Evolutionary conservation across 2,797 vertebrate genomes (phyloP), one percentile per base, ranked within the genome.

Genomic region (Odontamblyopus lacepedii): DNA sequence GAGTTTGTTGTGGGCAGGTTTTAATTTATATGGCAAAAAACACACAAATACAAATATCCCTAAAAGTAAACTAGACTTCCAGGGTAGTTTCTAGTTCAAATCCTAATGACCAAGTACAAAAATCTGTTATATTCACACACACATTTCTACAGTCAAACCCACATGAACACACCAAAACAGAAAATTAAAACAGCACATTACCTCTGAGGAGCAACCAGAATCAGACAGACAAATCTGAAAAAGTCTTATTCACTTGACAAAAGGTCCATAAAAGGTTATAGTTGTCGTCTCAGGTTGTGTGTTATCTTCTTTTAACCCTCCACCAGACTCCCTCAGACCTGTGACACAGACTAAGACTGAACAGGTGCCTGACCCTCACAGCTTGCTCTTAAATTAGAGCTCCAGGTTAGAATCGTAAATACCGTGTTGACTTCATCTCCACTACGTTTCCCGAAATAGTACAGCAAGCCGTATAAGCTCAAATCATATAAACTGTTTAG

Each of bases 241-340:
- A 50, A 62, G 15, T 18, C 67, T 60, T 71, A 60, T 60, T 64
- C 8, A 0, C 29, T 35, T 69, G 38, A 18, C 59, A 63, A 63
- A 1, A 29, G 27, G 55, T 75, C 72, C 69, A 71, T 86, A 76
- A 8, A 38, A 77, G 38, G 61, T 74, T 56, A 26, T 11, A n/a
- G 55, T 56, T 26, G 8, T 55, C 23, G 3, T 57, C 7, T 5
- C 23, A 57, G 55, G 9, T n/a, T 57, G 3, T 13, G 23, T 11
- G 23, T 55, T 23, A n/a, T 55, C 7, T 55, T 56, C 26, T 26
- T 3, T 27, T 80, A 13, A 48, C 1, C 44, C 41, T 16, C 57
- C 15, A 15, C 7, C 16, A 32, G 3, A 38, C 3, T 13, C 57
- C 13, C 23, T 23, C 56, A 59, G 26, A 5, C 59, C 44, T 48